A percentile compares a stretch with the other conserved stretches of the same genome.
Evolutionary conservation across 2,888 invertebrate genomes (phyloP).

Genomic region (Idaea straminata): DNA sequence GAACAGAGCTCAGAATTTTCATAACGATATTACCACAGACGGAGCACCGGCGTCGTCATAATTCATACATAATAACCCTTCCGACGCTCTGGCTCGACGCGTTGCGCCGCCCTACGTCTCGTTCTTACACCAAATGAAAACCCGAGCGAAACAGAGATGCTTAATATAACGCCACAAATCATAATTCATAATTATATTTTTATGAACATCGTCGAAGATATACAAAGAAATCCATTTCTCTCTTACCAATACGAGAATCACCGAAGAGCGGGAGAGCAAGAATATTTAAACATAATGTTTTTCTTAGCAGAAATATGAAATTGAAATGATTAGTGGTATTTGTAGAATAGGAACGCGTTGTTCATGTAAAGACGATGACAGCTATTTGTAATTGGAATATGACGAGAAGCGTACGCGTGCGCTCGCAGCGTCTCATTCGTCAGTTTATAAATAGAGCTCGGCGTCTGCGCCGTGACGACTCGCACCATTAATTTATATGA

Average conservation of each 20-base stretch:
- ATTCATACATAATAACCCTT: conserved; percentile 81
- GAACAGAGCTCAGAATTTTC: conserved; percentile 76
- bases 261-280: conserved; percentile 27
- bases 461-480: conserved; percentile 80
- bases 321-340: conserved; percentile 46
- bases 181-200: conserved; percentile 78
- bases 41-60: conserved; percentile 77
- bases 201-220: conserved; percentile 47
- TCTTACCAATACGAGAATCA: conserved; percentile 34
- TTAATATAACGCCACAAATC: conserved; percentile 61
- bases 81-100: conserved; percentile 60
- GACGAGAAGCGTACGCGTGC: conserved; percentile 76
- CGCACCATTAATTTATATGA: conserved; percentile 80
- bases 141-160: conserved; percentile 63
- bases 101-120: conserved; percentile 68
- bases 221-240: conserved; percentile 53
- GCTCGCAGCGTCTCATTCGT: conserved; percentile 78
- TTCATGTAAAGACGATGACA: conserved; percentile 70
- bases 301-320: conserved; percentile 37
- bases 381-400: conserved; percentile 80
- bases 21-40: conserved; percentile 80
- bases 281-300: conserved; percentile 30
- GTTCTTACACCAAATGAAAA: conserved; percentile 45
- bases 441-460: conserved; percentile 78
- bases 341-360: conserved; percentile 50